Evolutionary conservation across 2,113 vertebrate species (phyloP), one percentile per base, ranked within the genome.

Genomic region (Pseudorasbora parva): DNA sequence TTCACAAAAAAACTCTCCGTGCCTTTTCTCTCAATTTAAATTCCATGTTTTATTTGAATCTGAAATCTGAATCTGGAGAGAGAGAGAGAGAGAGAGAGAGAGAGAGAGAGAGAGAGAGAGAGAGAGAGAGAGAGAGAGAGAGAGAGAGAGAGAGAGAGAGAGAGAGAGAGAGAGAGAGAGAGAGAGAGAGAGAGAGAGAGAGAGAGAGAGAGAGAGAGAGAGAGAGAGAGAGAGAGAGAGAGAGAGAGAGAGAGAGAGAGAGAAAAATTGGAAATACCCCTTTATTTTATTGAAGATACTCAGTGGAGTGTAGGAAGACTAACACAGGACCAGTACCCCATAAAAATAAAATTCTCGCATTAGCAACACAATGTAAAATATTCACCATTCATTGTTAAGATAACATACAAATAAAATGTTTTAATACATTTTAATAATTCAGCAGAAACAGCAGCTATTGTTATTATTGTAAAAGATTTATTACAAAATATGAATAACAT

Each of bases 251-350:
- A 37, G 33, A 14, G 82, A 30, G 59, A 19, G 15, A 2, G 43
- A 43, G 43, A 43, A 9, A 19, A 17, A 54, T 54, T 17, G 51
- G 21, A 76, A 37, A 25, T n/a, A 77, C 10, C 30, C 17, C 30
- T 66, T 19, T 57, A 23, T 59, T 78, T 60, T 25, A 78, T 45
- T 78, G 8, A 78, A 78, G 76, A 60, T n/a, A 78, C 37, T 37
- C 56, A 60, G 56, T 37, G 15, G 56, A 45, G 56, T 60, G n/a
- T 27, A 33, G 21, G 11, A 60, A 78, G 76, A 62, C 74, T 30
- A 77, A 57, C 51, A n/a, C 3, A 4, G n/a, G 21, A 57, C 74
- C 11, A 41, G 6, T 37, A 57, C 19, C 19, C 21, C 17, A 10
- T n/a, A 68, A 66, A 68, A 41, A 41, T 41, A 1, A n/a, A 4